Evolutionary conservation across 2,797 vertebrate species (phyloP).

Genomic region (Periophthalmus magnuspinnatus): DNA sequence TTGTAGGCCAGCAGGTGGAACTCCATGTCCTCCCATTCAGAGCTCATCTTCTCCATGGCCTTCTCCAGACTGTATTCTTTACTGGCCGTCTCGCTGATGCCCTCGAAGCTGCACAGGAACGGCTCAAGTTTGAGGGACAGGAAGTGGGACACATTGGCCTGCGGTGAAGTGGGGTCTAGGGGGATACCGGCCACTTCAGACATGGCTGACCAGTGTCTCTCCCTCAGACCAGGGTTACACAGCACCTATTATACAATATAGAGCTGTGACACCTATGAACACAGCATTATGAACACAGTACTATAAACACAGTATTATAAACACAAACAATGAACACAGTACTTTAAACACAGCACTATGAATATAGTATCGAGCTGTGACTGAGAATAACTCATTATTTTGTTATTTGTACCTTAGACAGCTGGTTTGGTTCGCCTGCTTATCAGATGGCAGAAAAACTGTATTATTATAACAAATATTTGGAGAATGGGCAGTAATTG

Average conservation of each 20-base stretch:
- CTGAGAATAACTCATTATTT: no score
- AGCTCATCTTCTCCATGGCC: constrained; percentile 84
- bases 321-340: no score
- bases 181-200: constrained; percentile 72
- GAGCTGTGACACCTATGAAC: neutral
- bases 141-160: constrained; percentile 73
- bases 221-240: constrained; percentile 85
- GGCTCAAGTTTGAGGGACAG: constrained; percentile 81
- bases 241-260: constrained; percentile 62
- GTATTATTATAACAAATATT: no score
- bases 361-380: no score
- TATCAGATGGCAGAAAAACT: no score
- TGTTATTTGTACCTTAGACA: no score
- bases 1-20: constrained; percentile 80
- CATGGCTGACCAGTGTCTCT: constrained; percentile 86
- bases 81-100: constrained; percentile 83
- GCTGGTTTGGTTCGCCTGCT: no score
- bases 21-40: constrained; percentile 81
- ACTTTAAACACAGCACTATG: no score
- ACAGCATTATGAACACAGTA: no score
- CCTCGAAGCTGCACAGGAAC: constrained; percentile 78
- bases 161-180: constrained; percentile 72
- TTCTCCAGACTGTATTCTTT: constrained; percentile 87
- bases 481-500: no score
- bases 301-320: no score